Evolutionary conservation across 2,888 invertebrate species (phyloP).

Genomic region (Chrysopilus asiliformis): DNA sequence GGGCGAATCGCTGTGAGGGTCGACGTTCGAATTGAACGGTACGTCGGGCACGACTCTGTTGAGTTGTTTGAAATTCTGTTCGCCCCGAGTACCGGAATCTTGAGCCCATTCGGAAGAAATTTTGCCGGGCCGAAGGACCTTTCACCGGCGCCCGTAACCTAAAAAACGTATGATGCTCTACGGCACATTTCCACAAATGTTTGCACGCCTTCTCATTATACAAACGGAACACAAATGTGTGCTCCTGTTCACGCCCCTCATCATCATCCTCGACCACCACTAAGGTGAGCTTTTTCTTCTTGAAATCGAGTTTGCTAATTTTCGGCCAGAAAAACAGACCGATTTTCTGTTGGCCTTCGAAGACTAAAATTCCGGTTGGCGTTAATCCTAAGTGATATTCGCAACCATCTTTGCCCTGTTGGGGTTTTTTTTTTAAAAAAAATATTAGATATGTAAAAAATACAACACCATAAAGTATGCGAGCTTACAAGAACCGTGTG

Average conservation of each 20-base stretch:
- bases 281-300: conserved; percentile 91
- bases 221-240: conserved; percentile 94
- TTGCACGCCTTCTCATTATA: conserved; percentile 97
- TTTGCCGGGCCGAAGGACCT: conserved; percentile 78
- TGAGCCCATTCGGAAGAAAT: conserved; percentile 98
- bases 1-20: conserved; percentile 91
- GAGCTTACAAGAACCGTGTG: conserved; percentile 70
- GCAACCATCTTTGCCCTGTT: conserved; percentile 86
- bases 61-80: conserved; percentile 95
- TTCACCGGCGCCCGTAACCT: conserved; percentile 80
- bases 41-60: conserved; percentile 75
- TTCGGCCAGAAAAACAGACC: conserved; percentile 99
- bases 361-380: conserved; percentile 95
- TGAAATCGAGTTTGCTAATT: conserved; percentile 94
- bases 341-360: conserved; percentile 92
- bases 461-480: conserved; percentile 11
- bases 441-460: neutral
- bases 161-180: conserved; percentile 99
- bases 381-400: conserved; percentile 94
- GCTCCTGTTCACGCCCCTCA: conserved; percentile 91
- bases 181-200: conserved; percentile 99
- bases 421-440: neutral
- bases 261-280: conserved; percentile 99
- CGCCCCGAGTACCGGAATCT: conserved; percentile 83
- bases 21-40: conserved; percentile 93